These are phyloP conservation scores for Sceloporus tristichus DNA, from an alignment of 2,113 vertebrate genomes.

Conservation along the genomic window DNA sequence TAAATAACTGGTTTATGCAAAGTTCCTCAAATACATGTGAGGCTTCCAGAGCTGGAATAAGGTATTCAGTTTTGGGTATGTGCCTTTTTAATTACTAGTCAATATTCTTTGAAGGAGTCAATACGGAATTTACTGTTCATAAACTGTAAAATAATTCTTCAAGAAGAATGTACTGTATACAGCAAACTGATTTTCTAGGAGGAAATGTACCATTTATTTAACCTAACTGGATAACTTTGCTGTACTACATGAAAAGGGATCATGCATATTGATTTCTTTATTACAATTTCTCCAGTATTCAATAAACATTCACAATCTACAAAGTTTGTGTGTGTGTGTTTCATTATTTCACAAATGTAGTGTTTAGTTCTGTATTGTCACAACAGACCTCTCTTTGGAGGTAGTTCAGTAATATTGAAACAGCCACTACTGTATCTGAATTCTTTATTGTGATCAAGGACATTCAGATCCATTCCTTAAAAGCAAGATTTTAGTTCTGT, in stretches of 20 bases:
- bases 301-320: slow-evolving; percentile 77
- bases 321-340: slow-evolving; percentile 60
- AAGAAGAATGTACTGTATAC: slow-evolving; percentile 78
- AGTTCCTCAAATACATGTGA: slow-evolving; percentile 60
- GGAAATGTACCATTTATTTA: slow-evolving; percentile 94
- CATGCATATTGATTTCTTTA: slow-evolving; percentile 95
- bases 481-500: slow-evolving; percentile 4
- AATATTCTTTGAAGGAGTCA: slow-evolving; percentile 87
- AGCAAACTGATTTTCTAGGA: slow-evolving; percentile 95
- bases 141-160: slow-evolving; percentile 88
- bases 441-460: neutral
- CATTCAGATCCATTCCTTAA: slow-evolving; percentile 26
- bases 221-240: slow-evolving; percentile 95
- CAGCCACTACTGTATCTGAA: neutral
- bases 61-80: slow-evolving; percentile 29
- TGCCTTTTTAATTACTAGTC: slow-evolving; percentile 77
- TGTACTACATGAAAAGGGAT: slow-evolving; percentile 93
- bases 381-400: slow-evolving; percentile 26
- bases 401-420: neutral
- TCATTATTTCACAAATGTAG: slow-evolving; percentile 56
- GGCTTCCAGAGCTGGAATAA: slow-evolving; percentile 64
- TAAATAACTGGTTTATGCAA: slow-evolving; percentile 58
- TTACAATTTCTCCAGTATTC: slow-evolving; percentile 88
- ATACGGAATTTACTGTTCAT: slow-evolving; percentile 81
- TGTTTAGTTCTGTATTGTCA: slow-evolving; percentile 38